phyloP scores from a whole-genome alignment of 2,888 invertebrate genomes.

The Megaustenia siamemsis region DNA sequence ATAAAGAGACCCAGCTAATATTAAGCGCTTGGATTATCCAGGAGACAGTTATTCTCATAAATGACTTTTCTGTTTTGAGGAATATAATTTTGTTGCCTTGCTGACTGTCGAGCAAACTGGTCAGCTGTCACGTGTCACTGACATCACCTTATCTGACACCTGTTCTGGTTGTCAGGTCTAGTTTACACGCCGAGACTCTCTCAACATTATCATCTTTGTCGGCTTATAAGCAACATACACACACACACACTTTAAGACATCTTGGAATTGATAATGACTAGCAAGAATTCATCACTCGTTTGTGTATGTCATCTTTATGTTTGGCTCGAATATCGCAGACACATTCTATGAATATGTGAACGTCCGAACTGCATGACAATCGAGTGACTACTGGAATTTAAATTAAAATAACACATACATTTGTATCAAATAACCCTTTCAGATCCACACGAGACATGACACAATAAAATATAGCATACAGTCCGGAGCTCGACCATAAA shows the following conservation, averaged over 20 bases:
- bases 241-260: background rate
- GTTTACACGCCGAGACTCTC: background rate
- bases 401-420: too few relatives aligned
- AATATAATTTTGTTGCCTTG: background rate
- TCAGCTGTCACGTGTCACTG: slow-evolving; percentile 13
- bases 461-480: too few relatives aligned
- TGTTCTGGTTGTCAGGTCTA: background rate
- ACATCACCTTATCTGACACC: slow-evolving; percentile 1
- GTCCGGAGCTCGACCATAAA: too few relatives aligned
- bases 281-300: background rate
- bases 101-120: background rate
- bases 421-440: too few relatives aligned
- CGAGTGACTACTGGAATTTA: too few relatives aligned
- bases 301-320: too few relatives aligned
- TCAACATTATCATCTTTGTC: background rate
- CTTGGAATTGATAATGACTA: background rate
- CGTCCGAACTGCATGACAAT: too few relatives aligned
- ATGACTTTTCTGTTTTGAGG: background rate
- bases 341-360: too few relatives aligned
- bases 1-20: background rate
- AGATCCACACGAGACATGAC: too few relatives aligned
- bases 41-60: background rate
- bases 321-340: too few relatives aligned
- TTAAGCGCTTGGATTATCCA: background rate
- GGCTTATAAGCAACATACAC: background rate